Evolutionary conservation across 2,797 vertebrate genomes (phyloP).

Genomic region (Semaprochilodus insignis): DNA sequence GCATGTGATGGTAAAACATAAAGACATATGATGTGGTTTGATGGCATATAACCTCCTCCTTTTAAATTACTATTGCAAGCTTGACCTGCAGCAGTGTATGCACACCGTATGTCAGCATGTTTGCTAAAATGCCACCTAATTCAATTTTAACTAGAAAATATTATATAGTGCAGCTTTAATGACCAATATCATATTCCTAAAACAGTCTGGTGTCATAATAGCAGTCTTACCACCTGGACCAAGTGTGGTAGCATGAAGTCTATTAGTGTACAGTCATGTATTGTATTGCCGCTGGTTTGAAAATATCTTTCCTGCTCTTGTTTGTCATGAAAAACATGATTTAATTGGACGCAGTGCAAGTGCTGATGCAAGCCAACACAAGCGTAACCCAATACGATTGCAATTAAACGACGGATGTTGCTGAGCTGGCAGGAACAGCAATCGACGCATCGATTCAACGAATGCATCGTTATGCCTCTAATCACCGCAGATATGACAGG

Average conservation of each 20-base stretch:
- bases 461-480: slow-evolving; percentile 34
- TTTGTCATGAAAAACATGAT: slow-evolving; percentile 27
- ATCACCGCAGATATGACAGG: slow-evolving; percentile 32
- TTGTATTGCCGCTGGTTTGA: neutral
- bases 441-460: slow-evolving; percentile 4
- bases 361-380: slow-evolving; percentile 44
- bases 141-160: no score
- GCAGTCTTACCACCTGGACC: neutral
- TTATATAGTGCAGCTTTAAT: no score
- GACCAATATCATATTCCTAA: neutral
- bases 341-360: slow-evolving; percentile 37
- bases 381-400: slow-evolving; percentile 18
- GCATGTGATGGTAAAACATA: no score
- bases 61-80: no score
- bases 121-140: no score
- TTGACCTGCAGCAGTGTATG: no score
- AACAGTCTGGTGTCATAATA: neutral
- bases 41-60: no score
- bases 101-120: no score
- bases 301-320: slow-evolving; percentile 7
- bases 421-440: slow-evolving; percentile 36
- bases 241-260: neutral
- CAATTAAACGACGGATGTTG: slow-evolving; percentile 31
- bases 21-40: no score
- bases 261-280: neutral